Evolutionary conservation across 2,888 invertebrate species (phyloP), one percentile per base, ranked within the genome.

Genomic region (Limenitis camilla): DNA sequence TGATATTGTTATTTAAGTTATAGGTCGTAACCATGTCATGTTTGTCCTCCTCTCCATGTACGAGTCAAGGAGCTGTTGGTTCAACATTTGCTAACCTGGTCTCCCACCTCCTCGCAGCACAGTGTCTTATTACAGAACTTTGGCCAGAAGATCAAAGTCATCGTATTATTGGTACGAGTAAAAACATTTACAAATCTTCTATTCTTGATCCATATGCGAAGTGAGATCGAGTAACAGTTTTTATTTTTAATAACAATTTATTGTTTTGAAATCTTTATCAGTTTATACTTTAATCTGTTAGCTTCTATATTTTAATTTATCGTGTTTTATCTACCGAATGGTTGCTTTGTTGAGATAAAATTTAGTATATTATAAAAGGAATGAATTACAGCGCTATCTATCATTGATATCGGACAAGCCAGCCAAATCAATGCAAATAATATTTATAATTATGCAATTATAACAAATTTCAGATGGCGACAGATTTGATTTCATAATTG

Each of bases 401-500:
- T n/a, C n/a, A n/a, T n/a, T n/a, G n/a, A n/a, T n/a, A n/a, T n/a
- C n/a, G 35, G 35, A n/a, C 10, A 7, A 35, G n/a, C n/a, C 8
- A n/a, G n/a, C 8, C n/a, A 6, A 35, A 35, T 33, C n/a, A 5
- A 3, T 33, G 7, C 8, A 0, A 5, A 33, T 5, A 33, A 9
- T 7, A 33, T 33, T 4, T 33, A 33, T 35, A 6, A 1, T 35
- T 9, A n/a, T n/a, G 9, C 9, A 35, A 10, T 29, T 5, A 32
- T 49, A 43, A 53, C 9, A 8, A 9, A 31, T 45, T 58, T 11
- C 59, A 86, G 85, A 69, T 67, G 82, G 78, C 4, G 78, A 77
- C 29, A 57, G 51, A 1, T 86, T 85, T 47, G 85, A 86, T 64
- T 85, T 85, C 63, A 83, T 85, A 32, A 71, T 86, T 27, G 69